Percentiles rank a stretch among this genome's conserved stretches.
Evolutionary conservation across 2,797 vertebrate genomes (phyloP).

Genomic region (Menidia menidia): DNA sequence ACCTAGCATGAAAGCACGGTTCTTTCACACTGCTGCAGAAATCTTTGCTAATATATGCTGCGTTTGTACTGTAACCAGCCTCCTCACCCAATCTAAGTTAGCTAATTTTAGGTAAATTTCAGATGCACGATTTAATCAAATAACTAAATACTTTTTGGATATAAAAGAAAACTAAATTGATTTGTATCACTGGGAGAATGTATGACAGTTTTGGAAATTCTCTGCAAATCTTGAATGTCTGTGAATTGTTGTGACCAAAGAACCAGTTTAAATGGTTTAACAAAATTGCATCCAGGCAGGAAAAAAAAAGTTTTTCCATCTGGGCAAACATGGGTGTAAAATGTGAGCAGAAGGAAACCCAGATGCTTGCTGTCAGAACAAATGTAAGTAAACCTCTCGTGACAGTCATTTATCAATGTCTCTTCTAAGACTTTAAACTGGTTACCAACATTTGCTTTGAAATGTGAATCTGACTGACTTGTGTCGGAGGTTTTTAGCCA

Average conservation of each 20-base stretch:
- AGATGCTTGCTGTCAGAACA: not conserved
- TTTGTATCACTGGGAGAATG: too few species aligned
- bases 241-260: not conserved
- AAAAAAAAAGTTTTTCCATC: not conserved
- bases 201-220: not conserved
- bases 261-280: not conserved
- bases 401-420: not conserved
- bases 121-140: too few species aligned
- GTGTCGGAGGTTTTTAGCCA: not conserved
- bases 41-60: not conserved
- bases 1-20: not conserved
- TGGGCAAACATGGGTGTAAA: not conserved
- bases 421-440: too few species aligned
- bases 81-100: not conserved
- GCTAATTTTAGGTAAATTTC: not conserved
- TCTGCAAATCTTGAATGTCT: not conserved
- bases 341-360: too few species aligned
- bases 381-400: not conserved
- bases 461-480: too few species aligned
- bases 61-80: not conserved
- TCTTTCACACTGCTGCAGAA: slow-evolving; percentile 2
- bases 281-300: not conserved
- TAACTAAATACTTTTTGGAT: too few species aligned
- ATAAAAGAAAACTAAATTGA: too few species aligned
- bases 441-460: too few species aligned